phyloP scores from a whole-genome alignment of 2,113 vertebrate species.

The Porphyrio hochstetteri region DNA sequence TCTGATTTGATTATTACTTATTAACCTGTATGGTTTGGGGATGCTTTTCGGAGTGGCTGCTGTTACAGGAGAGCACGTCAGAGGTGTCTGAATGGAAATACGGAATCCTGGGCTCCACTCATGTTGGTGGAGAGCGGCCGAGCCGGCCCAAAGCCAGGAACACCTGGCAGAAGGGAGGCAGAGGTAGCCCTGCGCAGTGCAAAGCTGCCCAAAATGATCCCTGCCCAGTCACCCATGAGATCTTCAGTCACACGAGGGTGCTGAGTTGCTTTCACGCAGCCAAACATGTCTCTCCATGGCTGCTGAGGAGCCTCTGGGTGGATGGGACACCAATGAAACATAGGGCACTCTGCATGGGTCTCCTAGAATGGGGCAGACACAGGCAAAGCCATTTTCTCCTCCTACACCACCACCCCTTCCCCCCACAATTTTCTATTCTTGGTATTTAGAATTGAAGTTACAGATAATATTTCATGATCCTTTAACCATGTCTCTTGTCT shows the following conservation, averaged over 20 bases:
- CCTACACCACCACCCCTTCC: not conserved
- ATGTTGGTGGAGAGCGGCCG: accelerated
- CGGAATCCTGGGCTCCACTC: not conserved
- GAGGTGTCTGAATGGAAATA: not conserved
- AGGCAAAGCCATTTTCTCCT: not conserved
- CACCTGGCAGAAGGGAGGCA: not conserved
- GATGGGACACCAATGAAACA: not conserved
- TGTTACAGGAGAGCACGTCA: accelerated
- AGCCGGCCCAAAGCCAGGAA: not conserved
- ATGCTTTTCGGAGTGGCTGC: not conserved
- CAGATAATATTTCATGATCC: not conserved
- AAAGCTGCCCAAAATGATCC: accelerated
- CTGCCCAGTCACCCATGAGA: accelerated
- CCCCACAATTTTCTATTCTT: not conserved
- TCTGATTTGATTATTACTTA: not conserved
- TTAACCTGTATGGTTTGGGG: not conserved
- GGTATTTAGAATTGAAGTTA: not conserved
- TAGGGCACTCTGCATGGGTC: accelerated
- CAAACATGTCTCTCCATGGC: not conserved
- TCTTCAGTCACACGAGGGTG: accelerated
- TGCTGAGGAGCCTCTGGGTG: not conserved
- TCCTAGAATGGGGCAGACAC: not conserved
- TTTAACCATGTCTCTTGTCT: not conserved
- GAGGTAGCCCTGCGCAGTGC: accelerated
- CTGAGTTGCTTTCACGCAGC: not conserved